Base-by-base conservation (phyloP, 2,797 vertebrate genomes). In the Bovichtus variegatus region DNA sequence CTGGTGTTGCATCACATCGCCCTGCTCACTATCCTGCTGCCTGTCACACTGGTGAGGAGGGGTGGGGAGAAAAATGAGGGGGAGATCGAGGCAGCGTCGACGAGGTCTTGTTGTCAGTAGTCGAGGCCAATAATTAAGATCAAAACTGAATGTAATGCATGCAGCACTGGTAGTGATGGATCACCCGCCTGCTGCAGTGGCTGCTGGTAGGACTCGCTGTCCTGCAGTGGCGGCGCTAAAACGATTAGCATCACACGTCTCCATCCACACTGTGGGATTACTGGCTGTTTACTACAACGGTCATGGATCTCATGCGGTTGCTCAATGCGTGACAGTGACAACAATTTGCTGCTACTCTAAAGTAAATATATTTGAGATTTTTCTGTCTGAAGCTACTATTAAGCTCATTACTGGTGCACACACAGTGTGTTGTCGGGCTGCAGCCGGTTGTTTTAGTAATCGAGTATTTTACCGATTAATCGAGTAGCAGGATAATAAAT, bases 1-100 rank as follows among this genome's bases (percentile, higher is more conserved):
- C 96, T 99, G 95, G 96, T 99, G 82, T 94, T 97, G 6, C 98
- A 99, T 88, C 98, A 99, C 79, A 95, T 96, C 50, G 96, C 96
- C 76, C 97, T 98, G 91, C 95, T 99, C 73, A 81, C 97, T 2
- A 90, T 98, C 86, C 96, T 99, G 78, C 96, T 97, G 36, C 98
- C 98, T 0, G 80, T 98, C 65, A 96, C 97, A 1, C 94, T 97
- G 97, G 98, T 99, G 88, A 95, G 96, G 9, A 77, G 29, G 54
- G 44, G 46, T 2, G 27, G 12, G 13, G 6, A 11, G 44, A 59
- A 18, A 60, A 51, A 19, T 25, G 19, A 58, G 53, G 36, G 54
- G 23, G 54, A 31, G 23, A 57, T 13, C 50, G 36, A 71, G 55
- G 41, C 34, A 49, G 49, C 29, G 6, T n/a, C 23, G 54, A 71